phyloP scores from a whole-genome alignment of 2,888 invertebrate genomes.

The Drosophila mercatorum region DNA sequence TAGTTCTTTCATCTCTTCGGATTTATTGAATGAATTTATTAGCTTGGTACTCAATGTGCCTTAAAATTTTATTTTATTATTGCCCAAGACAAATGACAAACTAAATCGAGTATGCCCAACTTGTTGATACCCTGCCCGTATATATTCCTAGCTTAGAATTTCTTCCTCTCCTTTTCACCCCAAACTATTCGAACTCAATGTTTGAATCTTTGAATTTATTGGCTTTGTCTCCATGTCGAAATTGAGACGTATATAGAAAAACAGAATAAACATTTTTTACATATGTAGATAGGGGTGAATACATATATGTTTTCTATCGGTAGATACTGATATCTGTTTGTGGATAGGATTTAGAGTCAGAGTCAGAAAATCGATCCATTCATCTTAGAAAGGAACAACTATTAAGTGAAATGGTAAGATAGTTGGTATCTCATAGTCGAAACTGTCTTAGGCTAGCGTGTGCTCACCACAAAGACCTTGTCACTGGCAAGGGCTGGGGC shows the following conservation, averaged over 20 bases:
- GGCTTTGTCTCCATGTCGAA: no score
- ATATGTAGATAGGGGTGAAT: no score
- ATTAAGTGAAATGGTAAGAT: not conserved
- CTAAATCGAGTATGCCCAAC: not conserved
- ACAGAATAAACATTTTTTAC: no score
- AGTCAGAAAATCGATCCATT: no score
- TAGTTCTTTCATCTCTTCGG: not conserved
- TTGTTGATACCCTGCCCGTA: not conserved
- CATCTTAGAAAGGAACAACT: not conserved
- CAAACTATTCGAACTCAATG: no score
- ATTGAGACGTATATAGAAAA: no score
- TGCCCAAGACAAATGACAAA: not conserved
- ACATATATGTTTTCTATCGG: no score
- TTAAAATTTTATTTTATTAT: not conserved
- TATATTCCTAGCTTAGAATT: not conserved
- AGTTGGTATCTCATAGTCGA: slow-evolving; percentile 7
- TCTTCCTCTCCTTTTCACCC: no score
- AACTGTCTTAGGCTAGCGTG: not conserved
- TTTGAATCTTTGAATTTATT: not conserved
- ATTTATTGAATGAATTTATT: not conserved
- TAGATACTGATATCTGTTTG: no score
- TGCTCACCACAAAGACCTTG: slow-evolving; percentile 19
- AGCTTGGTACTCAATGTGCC: not conserved
- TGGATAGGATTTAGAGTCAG: no score
- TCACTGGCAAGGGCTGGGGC: slow-evolving; percentile 40